A percentile compares a stretch with the other conserved stretches of the same genome.
phyloP scores from a whole-genome alignment of 2,797 vertebrate genomes.

The Zenarchopterus dispar region DNA sequence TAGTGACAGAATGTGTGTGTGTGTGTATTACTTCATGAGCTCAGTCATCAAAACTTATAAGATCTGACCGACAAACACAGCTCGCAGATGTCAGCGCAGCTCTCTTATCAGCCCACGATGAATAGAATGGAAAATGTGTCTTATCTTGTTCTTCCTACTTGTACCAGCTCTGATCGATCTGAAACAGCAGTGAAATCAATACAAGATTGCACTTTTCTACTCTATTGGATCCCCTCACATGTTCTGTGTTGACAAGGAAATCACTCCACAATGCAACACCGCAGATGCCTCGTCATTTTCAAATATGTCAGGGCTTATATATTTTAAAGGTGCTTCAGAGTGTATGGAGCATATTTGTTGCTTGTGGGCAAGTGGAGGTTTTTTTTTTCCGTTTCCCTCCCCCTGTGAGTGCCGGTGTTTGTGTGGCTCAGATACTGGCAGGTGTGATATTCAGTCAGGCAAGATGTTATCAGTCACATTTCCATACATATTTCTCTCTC shows the following conservation, averaged over 20 bases:
- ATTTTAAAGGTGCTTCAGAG: conserved; percentile 35
- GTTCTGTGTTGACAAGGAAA: conserved; percentile 67
- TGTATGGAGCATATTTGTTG: conserved; percentile 23
- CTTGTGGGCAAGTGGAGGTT: conserved; percentile 63
- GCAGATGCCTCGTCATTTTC: conserved; percentile 50
- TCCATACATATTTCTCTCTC: conserved; percentile 28
- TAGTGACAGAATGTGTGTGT: conserved; percentile 18
- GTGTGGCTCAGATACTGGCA: conserved; percentile 30
- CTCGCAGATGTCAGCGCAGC: conserved; percentile 71
- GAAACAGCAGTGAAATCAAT: conserved; percentile 74
- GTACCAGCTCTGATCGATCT: conserved; percentile 73
- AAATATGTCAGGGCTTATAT: conserved; percentile 40
- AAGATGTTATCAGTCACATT: conserved; percentile 38
- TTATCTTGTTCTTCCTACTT: conserved; percentile 77
- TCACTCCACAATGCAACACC: conserved; percentile 55
- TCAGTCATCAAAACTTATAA: conserved; percentile 68
- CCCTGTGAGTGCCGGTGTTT: background rate
- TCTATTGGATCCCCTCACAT: conserved; percentile 64
- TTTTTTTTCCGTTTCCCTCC: conserved; percentile 24
- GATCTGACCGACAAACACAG: conserved; percentile 61
- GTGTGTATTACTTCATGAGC: conserved; percentile 47
- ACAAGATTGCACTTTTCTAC: conserved; percentile 78
- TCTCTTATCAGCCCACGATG: conserved; percentile 74
- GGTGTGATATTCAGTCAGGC: conserved; percentile 52
- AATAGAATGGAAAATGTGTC: conserved; percentile 77